Evolutionary conservation across 2,113 vertebrate species (phyloP).

Genomic region (Sciurus niger): DNA sequence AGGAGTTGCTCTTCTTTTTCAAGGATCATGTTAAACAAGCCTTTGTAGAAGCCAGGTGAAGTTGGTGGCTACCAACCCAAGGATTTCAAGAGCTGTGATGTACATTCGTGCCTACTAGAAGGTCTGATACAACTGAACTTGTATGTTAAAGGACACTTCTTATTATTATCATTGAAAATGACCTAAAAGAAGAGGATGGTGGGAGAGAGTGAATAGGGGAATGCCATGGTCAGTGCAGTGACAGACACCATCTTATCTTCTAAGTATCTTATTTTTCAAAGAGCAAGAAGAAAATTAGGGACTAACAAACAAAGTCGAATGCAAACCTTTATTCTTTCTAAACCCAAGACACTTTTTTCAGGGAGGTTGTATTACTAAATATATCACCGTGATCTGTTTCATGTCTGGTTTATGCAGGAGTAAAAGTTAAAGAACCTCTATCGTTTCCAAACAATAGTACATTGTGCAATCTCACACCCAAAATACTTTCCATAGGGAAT

Average conservation of each 20-base stretch:
- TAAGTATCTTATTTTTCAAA: slow-evolving; percentile 62
- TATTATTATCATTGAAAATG: slow-evolving; percentile 6
- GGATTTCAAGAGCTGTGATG: slow-evolving; percentile 21
- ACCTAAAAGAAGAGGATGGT: background rate
- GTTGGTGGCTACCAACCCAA: background rate
- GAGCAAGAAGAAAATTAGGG: slow-evolving; percentile 12
- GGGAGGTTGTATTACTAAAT: slow-evolving; percentile 13
- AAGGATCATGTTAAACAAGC: background rate
- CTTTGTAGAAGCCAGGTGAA: background rate
- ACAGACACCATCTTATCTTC: background rate
- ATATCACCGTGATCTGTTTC: slow-evolving; percentile 36
- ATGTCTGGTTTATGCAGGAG: slow-evolving; percentile 14
- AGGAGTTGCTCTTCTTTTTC: background rate
- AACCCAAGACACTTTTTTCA: background rate
- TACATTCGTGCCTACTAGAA: background rate
- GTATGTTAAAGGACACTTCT: background rate
- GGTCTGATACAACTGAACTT: background rate
- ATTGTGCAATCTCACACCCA: slow-evolving; percentile 24
- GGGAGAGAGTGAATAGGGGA: background rate
- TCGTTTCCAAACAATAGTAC: background rate
- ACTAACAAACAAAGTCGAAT: slow-evolving; percentile 40
- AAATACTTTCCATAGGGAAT: slow-evolving; percentile 25
- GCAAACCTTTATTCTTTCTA: slow-evolving; percentile 43
- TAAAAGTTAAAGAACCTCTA: slow-evolving; percentile 41
- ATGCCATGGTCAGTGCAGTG: background rate